Evolutionary conservation across 2,888 invertebrate genomes (phyloP).

Genomic region (Myathropa florea): DNA sequence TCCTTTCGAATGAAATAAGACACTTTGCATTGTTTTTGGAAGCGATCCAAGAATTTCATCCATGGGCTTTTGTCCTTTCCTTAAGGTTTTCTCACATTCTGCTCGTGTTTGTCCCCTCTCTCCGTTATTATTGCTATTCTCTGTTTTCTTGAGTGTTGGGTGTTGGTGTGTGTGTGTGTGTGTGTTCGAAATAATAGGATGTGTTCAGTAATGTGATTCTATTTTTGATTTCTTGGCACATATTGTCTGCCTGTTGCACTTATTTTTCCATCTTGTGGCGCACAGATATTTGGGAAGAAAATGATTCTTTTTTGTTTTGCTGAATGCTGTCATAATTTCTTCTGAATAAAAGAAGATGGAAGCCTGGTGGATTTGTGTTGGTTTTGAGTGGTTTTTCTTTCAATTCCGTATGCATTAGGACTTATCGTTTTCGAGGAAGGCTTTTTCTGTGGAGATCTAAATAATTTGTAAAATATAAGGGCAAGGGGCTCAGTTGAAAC

Average conservation of each 20-base stretch:
- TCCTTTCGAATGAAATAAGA: slow-evolving; percentile 22
- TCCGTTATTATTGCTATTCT: not conserved
- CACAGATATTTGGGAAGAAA: not conserved
- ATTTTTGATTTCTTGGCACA: slow-evolving; percentile 1
- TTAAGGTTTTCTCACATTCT: not conserved
- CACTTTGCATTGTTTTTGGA: slow-evolving; percentile 19
- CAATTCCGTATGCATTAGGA: not conserved
- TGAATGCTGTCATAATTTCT: not conserved
- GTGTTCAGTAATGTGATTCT: not conserved
- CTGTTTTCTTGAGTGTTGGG: not conserved
- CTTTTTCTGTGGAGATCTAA: no score
- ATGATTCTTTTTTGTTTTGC: no score
- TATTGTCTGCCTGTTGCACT: not conserved
- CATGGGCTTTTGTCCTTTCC: not conserved
- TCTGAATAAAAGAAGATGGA: not conserved
- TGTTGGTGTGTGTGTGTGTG: not conserved
- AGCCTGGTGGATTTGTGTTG: not conserved
- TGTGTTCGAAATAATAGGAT: not conserved
- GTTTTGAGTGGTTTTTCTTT: not conserved
- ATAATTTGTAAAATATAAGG: not conserved
- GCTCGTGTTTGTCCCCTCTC: not conserved
- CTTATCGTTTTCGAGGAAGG: no score
- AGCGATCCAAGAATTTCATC: slow-evolving; percentile 1
- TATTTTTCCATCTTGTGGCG: not conserved
- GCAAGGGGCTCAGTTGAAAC: no score